Evolutionary conservation across 2,797 vertebrate genomes (phyloP).

Genomic region (Clamator glandarius): DNA sequence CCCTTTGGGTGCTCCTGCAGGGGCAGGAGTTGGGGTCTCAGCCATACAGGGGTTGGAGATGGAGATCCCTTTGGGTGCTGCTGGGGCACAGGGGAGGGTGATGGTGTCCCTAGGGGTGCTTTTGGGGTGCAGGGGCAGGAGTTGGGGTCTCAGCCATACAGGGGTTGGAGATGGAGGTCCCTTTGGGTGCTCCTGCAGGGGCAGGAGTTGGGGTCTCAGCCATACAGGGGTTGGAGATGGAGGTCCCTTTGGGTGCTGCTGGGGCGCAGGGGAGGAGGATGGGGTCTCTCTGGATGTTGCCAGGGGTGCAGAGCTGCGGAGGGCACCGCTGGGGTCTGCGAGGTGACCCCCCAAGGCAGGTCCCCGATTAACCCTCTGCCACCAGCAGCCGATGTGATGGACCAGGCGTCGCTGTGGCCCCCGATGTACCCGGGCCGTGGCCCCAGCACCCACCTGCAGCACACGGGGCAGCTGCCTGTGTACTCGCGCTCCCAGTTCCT

Average conservation of each 20-base stretch:
- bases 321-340: not conserved
- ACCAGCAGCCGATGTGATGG: constrained; percentile 90
- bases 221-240: not conserved
- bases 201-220: not conserved
- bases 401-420: constrained; percentile 95
- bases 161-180: too few species aligned
- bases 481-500: constrained; percentile 95
- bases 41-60: too few species aligned
- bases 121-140: too few species aligned
- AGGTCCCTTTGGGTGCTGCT: not conserved
- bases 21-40: too few species aligned
- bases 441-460: constrained; percentile 92
- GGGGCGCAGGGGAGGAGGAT: too few species aligned
- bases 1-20: too few species aligned
- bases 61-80: too few species aligned
- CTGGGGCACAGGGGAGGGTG: too few species aligned
- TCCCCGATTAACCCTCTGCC: fast-evolving
- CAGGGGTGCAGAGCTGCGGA: fast-evolving
- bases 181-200: too few species aligned
- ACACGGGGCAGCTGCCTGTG: constrained; percentile 87
- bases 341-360: not conserved
- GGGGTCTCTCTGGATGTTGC: not conserved
- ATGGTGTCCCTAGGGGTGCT: not conserved
- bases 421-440: constrained; percentile 93
- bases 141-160: too few species aligned